Base-by-base conservation (phyloP, 1,140 invertebrate genomes). In the Gonioctena quinquepunctata region DNA sequence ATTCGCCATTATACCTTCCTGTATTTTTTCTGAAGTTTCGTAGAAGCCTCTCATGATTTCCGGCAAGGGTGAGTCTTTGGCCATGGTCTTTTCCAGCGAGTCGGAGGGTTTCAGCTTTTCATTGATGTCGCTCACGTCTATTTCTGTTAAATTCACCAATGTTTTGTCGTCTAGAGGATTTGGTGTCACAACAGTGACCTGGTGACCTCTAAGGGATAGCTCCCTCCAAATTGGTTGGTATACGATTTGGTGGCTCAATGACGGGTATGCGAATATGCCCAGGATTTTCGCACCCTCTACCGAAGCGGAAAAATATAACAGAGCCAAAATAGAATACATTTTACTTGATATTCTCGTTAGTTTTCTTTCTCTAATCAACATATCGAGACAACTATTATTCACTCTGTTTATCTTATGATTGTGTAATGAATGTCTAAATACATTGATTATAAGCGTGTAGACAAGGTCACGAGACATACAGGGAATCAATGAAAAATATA, bases 191-290 rank as follows among this genome's bases (percentile, higher is more conserved):
- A 82, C 68, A 0, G 75, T 79, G 2, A 85, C 61, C 62, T 83
- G 68, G 61, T 85, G 84, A 1, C 83, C 83, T n/a, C 78, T 76
- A n/a, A 76, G 26, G 2, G 71, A 69, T 18, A 75, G 54, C 23
- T 61, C 71, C 26, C 42, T 77, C 60, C 77, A 81, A 70, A 84
- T 64, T 23, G 71, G 76, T 66, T 64, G 80, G 62, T 83, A 86
- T 0, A 87, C 83, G 3, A 86, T 77, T 77, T 88, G 87, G 73
- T 89, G 88, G 68, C 88, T 89, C 50, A 85, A 80, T 0, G 85
- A 85, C 0, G 86, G 81, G 7, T 77, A 77, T 2, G 85, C 78
- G 62, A 85, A 78, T 0, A 86, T 71, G 1, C 80, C 83, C n/a
- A 90, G 74, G 54, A 90, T 89, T 64, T 73, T 81, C 59, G 81